A percentile compares a stretch with the other conserved stretches of the same genome.
These are phyloP conservation scores for Sebastes nivosus DNA, from an alignment of 2,797 vertebrate genomes.

Conservation along the genomic window DNA sequence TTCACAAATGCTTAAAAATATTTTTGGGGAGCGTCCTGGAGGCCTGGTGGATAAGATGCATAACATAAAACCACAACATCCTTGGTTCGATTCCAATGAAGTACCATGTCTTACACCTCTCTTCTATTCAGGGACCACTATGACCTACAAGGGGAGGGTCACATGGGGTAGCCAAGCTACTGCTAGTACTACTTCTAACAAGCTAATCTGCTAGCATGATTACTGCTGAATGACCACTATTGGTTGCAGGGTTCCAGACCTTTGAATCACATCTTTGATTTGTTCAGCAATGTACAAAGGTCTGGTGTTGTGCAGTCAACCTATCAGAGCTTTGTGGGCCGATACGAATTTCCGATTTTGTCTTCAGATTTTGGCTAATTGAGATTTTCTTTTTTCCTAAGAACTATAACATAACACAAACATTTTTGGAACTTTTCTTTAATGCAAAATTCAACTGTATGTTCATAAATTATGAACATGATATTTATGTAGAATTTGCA, in stretches of 20 bases:
- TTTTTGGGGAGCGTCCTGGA: neutral
- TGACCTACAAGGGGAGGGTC: neutral
- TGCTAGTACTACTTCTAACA: neutral
- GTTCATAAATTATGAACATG: neutral
- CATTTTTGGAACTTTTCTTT: neutral
- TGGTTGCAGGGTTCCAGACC: neutral
- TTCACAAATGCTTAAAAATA: neutral
- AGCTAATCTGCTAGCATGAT: neutral
- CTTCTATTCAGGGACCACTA: neutral
- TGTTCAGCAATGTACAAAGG: neutral
- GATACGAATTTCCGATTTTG: neutral
- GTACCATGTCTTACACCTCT: neutral
- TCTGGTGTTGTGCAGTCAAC: neutral
- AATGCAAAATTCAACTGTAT: neutral
- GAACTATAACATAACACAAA: neutral
- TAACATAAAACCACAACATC: neutral
- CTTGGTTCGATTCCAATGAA: neutral
- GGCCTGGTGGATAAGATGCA: neutral
- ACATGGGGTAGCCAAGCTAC: neutral
- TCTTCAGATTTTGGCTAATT: neutral
- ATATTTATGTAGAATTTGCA: neutral
- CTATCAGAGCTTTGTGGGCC: neutral
- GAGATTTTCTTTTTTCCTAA: neutral
- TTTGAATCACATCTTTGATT: neutral
- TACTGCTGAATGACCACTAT: neutral